Conservation (phyloP, 2,113 vertebrate species). For the Mormyrus iriodes region DNA sequence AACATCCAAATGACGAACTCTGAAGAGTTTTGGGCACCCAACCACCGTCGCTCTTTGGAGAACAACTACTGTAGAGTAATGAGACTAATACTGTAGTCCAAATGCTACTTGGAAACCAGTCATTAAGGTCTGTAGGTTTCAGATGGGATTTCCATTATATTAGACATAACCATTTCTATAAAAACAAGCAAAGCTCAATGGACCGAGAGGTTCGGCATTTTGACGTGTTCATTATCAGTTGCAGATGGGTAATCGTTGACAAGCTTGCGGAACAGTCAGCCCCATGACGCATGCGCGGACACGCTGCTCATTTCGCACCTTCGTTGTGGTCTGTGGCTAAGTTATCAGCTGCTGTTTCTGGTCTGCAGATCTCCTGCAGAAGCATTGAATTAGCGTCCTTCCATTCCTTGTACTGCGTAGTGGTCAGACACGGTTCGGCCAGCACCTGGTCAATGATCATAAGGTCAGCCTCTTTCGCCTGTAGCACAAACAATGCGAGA, state of each 20-base stretch:
- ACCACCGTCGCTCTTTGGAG: not conserved
- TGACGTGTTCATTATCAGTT: not conserved
- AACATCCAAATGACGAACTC: not conserved
- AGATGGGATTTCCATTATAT: not conserved
- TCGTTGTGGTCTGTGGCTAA: slow-evolving; percentile 20
- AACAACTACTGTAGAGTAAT: not conserved
- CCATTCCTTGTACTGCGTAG: slow-evolving; percentile 70
- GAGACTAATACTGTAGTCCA: not conserved
- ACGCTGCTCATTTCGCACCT: slow-evolving; percentile 25
- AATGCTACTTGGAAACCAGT: not conserved
- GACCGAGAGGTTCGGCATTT: not conserved
- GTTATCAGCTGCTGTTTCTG: slow-evolving; percentile 26
- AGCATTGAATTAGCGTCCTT: slow-evolving; percentile 66
- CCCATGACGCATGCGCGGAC: not conserved
- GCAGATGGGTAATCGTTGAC: not conserved
- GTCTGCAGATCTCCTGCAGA: slow-evolving; percentile 68
- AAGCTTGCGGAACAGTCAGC: not conserved
- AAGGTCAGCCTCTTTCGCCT: slow-evolving; percentile 79
- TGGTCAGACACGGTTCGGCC: slow-evolving; percentile 62
- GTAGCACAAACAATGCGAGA: slow-evolving; percentile 25
- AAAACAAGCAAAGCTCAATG: not conserved
- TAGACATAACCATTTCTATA: not conserved
- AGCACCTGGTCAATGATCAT: slow-evolving; percentile 73
- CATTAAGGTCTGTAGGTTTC: not conserved
- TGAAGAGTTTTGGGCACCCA: not conserved